phyloP scores from a whole-genome alignment of 1,140 invertebrate species.

The Dreissena polymorpha region DNA sequence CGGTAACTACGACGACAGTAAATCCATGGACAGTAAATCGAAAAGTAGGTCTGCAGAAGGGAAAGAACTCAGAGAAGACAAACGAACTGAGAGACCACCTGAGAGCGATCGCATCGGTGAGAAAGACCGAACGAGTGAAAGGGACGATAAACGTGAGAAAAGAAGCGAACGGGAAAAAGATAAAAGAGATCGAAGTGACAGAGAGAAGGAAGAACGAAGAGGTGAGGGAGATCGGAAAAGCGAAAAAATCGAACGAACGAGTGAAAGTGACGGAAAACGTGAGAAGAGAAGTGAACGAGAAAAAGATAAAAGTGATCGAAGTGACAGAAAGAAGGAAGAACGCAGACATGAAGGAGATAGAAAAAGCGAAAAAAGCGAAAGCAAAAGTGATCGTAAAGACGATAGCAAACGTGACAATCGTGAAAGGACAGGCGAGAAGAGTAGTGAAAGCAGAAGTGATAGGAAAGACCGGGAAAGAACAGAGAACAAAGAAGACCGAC shows the following conservation, averaged over 20 bases:
- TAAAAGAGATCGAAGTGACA: slow-evolving; percentile 2
- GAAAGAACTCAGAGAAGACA: neutral
- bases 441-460: slow-evolving; percentile 6
- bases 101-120: neutral
- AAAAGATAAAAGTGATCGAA: slow-evolving; percentile 5
- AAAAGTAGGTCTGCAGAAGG: neutral
- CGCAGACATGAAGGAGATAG: neutral
- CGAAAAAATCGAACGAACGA: neutral
- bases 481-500: slow-evolving; percentile 4
- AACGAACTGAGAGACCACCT: neutral
- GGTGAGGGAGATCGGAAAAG: neutral
- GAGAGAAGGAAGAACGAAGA: neutral
- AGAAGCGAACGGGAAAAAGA: neutral
- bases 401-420: neutral
- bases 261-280: neutral
- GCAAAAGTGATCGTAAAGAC: neutral
- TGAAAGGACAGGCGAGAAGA: neutral
- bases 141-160: neutral
- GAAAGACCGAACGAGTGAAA: neutral
- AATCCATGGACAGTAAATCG: too few relatives aligned
- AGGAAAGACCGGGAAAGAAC: slow-evolving; percentile 1
- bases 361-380: slow-evolving; percentile 7
- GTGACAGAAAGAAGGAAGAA: slow-evolving; percentile 9
- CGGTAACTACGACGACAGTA: slow-evolving; percentile 5
- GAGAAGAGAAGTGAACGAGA: slow-evolving; percentile 6